Conservation (phyloP, 2,797 vertebrate species). For the Orestias chungarensis region DNA sequence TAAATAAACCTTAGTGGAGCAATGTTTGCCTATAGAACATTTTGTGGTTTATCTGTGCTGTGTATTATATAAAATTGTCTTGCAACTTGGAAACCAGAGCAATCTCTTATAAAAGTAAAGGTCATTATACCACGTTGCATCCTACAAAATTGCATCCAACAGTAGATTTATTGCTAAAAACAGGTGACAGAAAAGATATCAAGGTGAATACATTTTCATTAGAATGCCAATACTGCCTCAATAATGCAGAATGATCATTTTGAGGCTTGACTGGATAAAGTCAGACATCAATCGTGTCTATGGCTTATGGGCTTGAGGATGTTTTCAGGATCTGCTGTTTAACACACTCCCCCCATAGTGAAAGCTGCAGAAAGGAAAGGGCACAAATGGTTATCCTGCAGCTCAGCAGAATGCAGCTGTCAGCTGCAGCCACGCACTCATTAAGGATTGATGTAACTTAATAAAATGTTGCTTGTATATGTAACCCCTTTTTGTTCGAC, state of each 20-base stretch:
- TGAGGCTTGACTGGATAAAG: constrained; percentile 80
- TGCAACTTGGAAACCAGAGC: neutral
- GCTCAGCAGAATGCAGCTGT: constrained; percentile 70
- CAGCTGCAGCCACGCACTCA: constrained; percentile 55
- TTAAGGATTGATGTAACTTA: constrained; percentile 69
- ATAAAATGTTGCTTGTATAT: constrained; percentile 28
- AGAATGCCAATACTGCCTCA: constrained; percentile 72
- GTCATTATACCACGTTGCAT: constrained; percentile 2
- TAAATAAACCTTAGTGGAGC: too few species aligned
- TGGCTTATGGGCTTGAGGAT: constrained; percentile 76
- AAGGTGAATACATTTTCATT: constrained; percentile 69
- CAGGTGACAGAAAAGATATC: constrained; percentile 57
- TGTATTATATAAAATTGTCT: neutral
- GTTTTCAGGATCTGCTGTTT: constrained; percentile 77
- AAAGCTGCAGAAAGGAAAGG: constrained; percentile 63
- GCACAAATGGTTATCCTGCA: constrained; percentile 53
- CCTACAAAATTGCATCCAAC: constrained; percentile 36
- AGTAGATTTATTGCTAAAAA: constrained; percentile 34
- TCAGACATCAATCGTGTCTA: constrained; percentile 85
- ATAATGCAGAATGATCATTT: constrained; percentile 81
- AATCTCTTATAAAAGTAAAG: constrained; percentile 5
- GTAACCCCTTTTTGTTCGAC: too few species aligned
- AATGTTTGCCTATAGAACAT: neutral
- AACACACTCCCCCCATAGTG: constrained; percentile 61
- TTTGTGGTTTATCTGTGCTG: neutral